A percentile compares a stretch with the other conserved stretches of the same genome.
These are phyloP conservation scores for Ceriagrion tenellum DNA, from an alignment of 2,888 invertebrate genomes.

Conservation along the genomic window DNA sequence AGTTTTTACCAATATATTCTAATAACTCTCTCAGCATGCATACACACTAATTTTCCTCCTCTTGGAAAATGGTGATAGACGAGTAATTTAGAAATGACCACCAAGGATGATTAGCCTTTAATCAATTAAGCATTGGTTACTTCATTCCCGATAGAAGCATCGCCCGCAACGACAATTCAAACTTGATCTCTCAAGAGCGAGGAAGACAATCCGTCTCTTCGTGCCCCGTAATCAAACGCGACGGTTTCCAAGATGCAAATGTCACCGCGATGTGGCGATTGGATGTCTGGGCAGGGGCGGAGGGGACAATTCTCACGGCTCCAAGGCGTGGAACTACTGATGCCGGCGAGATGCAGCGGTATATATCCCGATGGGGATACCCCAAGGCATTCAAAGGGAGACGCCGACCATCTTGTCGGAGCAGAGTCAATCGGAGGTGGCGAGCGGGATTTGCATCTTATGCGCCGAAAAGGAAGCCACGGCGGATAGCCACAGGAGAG, in stretches of 20 bases:
- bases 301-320: neutral
- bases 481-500: neutral
- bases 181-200: no score
- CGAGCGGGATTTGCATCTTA: slow-evolving; percentile 11
- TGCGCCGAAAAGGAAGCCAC: neutral
- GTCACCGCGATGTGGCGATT: neutral
- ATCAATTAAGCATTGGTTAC: no score
- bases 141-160: no score
- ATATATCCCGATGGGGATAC: neutral
- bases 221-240: neutral
- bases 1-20: no score
- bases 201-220: neutral
- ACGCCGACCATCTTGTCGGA: neutral
- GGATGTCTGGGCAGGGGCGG: neutral
- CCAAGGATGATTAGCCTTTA: no score
- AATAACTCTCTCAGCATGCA: no score
- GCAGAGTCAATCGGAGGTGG: neutral
- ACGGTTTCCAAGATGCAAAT: neutral
- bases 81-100: no score
- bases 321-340: neutral
- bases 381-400: slow-evolving; percentile 8
- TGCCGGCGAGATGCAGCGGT: neutral
- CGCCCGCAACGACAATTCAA: no score
- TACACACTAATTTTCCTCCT: no score
- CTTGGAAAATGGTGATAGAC: no score